These are phyloP conservation scores for Lasioglossum albipes DNA, from an alignment of 1,140 invertebrate genomes.

Conservation along the genomic window DNA sequence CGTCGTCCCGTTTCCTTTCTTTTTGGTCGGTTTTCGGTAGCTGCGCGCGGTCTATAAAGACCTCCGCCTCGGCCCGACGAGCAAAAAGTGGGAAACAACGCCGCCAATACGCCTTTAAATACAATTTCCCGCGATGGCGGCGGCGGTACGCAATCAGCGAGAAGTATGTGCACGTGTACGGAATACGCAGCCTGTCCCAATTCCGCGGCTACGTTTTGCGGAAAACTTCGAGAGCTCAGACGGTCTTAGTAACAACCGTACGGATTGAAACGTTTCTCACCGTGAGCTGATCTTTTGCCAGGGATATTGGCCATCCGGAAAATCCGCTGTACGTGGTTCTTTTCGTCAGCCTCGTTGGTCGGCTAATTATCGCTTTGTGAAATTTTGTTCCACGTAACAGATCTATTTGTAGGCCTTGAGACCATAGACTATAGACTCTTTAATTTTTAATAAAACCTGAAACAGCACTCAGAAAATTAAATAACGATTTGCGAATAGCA, in stretches of 20 bases:
- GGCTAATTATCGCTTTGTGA: not conserved
- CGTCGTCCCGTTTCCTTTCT: not conserved
- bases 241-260: constrained; percentile 38
- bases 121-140: constrained; percentile 31
- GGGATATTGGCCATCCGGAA: constrained; percentile 22
- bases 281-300: not conserved
- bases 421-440: too few relatives aligned
- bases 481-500: too few relatives aligned
- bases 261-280: constrained; percentile 39
- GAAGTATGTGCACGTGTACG: constrained; percentile 41
- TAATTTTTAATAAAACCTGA: too few relatives aligned
- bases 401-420: too few relatives aligned
- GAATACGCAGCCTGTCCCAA: constrained; percentile 39
- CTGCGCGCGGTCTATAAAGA: constrained; percentile 3
- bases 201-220: constrained; percentile 36
- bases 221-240: constrained; percentile 43
- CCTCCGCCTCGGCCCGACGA: not conserved
- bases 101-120: constrained; percentile 40
- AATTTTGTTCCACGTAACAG: not conserved
- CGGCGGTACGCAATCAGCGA: constrained; percentile 34
- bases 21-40: not conserved
- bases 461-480: too few relatives aligned
- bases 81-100: not conserved
- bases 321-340: not conserved
- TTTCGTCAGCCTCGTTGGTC: not conserved